phyloP scores from a whole-genome alignment of 2,113 vertebrate genomes.

The Triplophysa siluroides region DNA sequence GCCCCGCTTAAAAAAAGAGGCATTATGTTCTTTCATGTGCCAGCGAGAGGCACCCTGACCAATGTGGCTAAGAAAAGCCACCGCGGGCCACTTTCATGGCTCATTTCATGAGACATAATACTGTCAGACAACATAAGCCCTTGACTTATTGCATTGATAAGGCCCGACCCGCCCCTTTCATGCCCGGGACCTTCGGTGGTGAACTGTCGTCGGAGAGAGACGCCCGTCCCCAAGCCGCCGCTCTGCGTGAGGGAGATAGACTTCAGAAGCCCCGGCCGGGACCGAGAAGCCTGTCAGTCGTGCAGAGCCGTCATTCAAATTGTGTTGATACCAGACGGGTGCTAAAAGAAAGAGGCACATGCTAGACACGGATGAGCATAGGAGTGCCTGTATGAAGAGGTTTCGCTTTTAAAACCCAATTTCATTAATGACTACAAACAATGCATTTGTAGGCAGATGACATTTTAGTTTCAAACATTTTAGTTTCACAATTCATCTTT shows the following conservation, averaged over 20 bases:
- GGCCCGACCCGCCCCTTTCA: conserved; percentile 43
- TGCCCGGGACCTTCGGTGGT: conserved; percentile 33
- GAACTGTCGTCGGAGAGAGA: conserved; percentile 29
- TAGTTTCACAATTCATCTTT: not conserved
- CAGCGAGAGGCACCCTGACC: conserved; percentile 41
- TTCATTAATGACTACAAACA: no score
- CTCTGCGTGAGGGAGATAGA: conserved; percentile 44
- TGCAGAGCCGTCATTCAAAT: not conserved
- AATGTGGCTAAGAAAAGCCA: conserved; percentile 48
- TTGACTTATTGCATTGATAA: conserved; percentile 50
- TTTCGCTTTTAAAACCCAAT: not conserved
- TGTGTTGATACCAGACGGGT: not conserved
- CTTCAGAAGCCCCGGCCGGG: conserved; percentile 24
- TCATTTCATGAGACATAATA: conserved; percentile 53
- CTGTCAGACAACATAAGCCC: conserved; percentile 60
- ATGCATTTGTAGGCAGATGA: no score
- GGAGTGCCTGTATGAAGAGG: not conserved
- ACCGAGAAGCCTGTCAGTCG: conserved; percentile 9
- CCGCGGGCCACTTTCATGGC: conserved; percentile 52
- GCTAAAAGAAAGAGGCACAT: not conserved
- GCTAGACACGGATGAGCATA: not conserved
- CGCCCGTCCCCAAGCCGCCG: conserved; percentile 24
- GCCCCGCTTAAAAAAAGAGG: conserved; percentile 46
- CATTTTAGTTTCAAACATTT: not conserved
- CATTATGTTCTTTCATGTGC: conserved; percentile 56